Conservation (phyloP, 2,797 vertebrate species). For the Eulemur mongoz region DNA sequence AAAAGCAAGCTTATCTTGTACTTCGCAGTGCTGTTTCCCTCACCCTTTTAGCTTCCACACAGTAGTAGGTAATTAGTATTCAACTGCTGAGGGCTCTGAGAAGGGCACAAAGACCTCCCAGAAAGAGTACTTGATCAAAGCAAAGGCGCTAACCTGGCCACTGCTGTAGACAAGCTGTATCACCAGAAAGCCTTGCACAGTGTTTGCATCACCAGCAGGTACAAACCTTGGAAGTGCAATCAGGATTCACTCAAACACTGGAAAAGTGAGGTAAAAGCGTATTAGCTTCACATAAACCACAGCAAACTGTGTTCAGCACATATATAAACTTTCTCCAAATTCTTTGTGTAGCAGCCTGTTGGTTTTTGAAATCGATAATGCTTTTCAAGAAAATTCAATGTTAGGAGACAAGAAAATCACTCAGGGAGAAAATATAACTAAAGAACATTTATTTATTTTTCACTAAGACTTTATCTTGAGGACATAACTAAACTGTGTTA, state of each 20-base stretch:
- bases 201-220: background rate
- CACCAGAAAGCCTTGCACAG: background rate
- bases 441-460: slow-evolving; percentile 85
- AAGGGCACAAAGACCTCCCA: background rate
- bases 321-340: background rate
- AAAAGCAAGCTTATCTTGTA: background rate
- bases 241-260: background rate
- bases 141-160: background rate
- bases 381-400: slow-evolving; percentile 40
- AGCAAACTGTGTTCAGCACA: slow-evolving; percentile 3
- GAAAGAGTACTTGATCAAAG: background rate
- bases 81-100: background rate
- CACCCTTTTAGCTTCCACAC: background rate
- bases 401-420: slow-evolving; percentile 63
- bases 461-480: slow-evolving; percentile 76
- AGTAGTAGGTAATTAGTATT: background rate
- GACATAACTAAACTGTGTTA: slow-evolving; percentile 76
- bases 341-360: background rate
- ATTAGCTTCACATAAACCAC: slow-evolving; percentile 1
- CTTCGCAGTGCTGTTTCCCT: background rate
- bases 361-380: slow-evolving; percentile 19
- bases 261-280: slow-evolving; percentile 2
- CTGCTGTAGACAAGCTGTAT: background rate
- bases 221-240: background rate
- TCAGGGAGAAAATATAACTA: slow-evolving; percentile 81